A percentile compares a stretch with the other conserved stretches of the same genome.
phyloP scores from a whole-genome alignment of 2,113 vertebrate genomes.

The Podiceps cristatus region DNA sequence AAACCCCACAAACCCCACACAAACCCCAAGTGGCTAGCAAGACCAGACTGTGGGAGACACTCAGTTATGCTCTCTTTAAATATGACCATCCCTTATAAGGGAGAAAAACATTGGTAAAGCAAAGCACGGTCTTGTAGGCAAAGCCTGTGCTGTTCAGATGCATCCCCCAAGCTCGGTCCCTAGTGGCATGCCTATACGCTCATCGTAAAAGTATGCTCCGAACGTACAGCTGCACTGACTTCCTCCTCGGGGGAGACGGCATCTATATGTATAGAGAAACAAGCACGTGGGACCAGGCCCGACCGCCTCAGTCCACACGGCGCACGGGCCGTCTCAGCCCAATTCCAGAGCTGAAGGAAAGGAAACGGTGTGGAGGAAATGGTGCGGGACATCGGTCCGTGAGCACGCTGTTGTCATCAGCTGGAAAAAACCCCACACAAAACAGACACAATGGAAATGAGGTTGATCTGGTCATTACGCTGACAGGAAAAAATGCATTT shows the following conservation, averaged over 20 bases:
- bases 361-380: conserved; percentile 53
- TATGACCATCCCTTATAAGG: conserved; percentile 33
- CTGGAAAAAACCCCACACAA: neutral
- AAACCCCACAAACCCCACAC: neutral
- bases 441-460: neutral
- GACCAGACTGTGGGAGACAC: neutral
- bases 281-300: neutral
- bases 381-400: neutral
- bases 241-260: neutral
- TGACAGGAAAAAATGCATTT: conserved; percentile 30
- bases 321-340: neutral
- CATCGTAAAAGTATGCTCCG: neutral
- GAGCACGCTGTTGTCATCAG: conserved; percentile 14
- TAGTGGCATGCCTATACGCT: neutral
- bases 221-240: neutral
- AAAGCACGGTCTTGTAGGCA: neutral
- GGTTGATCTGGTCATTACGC: neutral
- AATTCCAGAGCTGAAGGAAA: conserved; percentile 18
- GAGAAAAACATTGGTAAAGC: neutral
- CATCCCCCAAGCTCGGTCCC: neutral
- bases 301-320: neutral
- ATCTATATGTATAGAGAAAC: neutral
- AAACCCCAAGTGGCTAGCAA: neutral
- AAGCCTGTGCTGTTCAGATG: neutral
- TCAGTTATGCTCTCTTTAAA: neutral